These are phyloP conservation scores for Philereme vetulata DNA, from an alignment of 2,888 invertebrate species.

Conservation along the genomic window DNA sequence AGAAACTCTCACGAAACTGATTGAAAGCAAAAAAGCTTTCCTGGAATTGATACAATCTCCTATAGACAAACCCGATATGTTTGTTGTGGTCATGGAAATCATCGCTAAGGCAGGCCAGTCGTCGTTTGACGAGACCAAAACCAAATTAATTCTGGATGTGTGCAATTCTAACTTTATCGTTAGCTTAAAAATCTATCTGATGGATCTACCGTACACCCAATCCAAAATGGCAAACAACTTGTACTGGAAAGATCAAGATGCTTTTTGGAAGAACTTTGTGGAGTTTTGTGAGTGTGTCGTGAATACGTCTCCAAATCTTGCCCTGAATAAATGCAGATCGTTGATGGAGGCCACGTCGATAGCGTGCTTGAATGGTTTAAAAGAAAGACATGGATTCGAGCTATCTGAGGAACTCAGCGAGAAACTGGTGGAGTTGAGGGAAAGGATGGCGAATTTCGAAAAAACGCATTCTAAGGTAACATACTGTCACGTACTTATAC, in stretches of 20 bases:
- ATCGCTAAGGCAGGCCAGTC: slow-evolving; percentile 64
- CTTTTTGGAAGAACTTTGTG: slow-evolving; percentile 67
- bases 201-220: slow-evolving; percentile 59
- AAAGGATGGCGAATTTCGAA: slow-evolving; percentile 49
- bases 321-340: slow-evolving; percentile 59
- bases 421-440: slow-evolving; percentile 51
- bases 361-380: slow-evolving; percentile 56
- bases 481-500: no score
- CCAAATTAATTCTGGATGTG: slow-evolving; percentile 57
- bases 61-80: slow-evolving; percentile 58
- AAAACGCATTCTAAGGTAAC: no score
- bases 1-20: slow-evolving; percentile 60
- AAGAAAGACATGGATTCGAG: slow-evolving; percentile 49
- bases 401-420: slow-evolving; percentile 47
- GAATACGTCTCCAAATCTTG: slow-evolving; percentile 60
- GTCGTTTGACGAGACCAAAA: slow-evolving; percentile 61
- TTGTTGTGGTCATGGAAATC: slow-evolving; percentile 65
- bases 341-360: slow-evolving; percentile 58
- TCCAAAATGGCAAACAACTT: slow-evolving; percentile 41
- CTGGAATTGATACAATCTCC: slow-evolving; percentile 55
- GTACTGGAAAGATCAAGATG: slow-evolving; percentile 64
- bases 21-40: slow-evolving; percentile 57
- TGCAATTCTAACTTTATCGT: slow-evolving; percentile 63
- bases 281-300: slow-evolving; percentile 63
- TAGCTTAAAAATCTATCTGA: slow-evolving; percentile 57